Evolutionary conservation across 2,113 vertebrate species (phyloP), one percentile per base, ranked within the genome.

Genomic region (Oreotrochilus melanogaster): DNA sequence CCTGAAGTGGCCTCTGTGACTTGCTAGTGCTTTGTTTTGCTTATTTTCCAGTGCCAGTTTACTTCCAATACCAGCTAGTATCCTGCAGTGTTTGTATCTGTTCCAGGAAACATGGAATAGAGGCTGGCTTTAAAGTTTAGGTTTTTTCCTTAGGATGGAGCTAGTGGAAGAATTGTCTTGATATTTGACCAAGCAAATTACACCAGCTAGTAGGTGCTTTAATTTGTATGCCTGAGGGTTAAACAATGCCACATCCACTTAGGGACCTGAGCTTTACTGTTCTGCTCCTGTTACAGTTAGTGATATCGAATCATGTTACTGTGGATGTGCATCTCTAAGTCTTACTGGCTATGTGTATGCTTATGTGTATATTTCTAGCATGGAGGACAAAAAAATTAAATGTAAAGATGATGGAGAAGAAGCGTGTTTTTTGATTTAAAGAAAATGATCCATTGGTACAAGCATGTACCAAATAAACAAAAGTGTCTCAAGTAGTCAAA

Each of bases 101-200:
- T 84, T 96, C 79, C 72, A 72, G 66, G 42, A 51, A 51, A 57
- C 10, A 37, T 0, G 33, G 33, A 85, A 50, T 79, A 92, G 74
- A 92, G 93, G 45, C 12, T 7, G 45, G 17, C 81, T 74, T 92
- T 48, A 73, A 92, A 96, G 89, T 91, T 92, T 74, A 42, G 22
- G 5, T 0, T 18, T 79, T 87, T 76, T 92, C 66, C 69, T 90
- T 88, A 64, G 25, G 39, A 88, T 95, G 39, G 75, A 97, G 93
- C 97, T 96, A 91, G 96, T 96, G 94, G 85, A 93, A 95, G 75
- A 96, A 96, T 97, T 81, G 75, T 92, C 89, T 97, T 95, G 96
- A 91, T 96, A 96, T 89, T 78, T 96, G 96, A 96, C 97, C 95
- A 97, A 95, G 92, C 96, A 96, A 97, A 93, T 97, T 95, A 96